phyloP scores from a whole-genome alignment of 2,888 invertebrate genomes.

The Acheta domesticus region DNA sequence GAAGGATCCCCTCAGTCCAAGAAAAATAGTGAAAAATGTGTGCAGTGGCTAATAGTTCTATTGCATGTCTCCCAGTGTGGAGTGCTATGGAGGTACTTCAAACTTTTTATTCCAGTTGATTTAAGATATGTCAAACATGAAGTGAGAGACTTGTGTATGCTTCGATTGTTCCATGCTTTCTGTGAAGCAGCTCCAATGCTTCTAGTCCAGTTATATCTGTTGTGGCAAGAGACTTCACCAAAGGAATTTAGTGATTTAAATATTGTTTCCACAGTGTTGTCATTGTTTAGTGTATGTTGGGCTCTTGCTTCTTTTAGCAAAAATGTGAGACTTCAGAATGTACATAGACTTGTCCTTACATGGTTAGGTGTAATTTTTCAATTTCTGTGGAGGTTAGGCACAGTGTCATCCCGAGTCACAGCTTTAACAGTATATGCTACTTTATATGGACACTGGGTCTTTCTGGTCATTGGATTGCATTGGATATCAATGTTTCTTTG shows the following conservation, averaged over 20 bases:
- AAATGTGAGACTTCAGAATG: constrained; percentile 75
- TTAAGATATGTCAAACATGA: constrained; percentile 78
- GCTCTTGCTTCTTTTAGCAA: constrained; percentile 87
- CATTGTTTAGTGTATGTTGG: constrained; percentile 85
- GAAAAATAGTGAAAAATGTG: constrained; percentile 29
- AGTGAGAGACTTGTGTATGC: constrained; percentile 64
- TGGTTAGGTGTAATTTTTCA: constrained; percentile 77
- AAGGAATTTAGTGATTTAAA: constrained; percentile 69
- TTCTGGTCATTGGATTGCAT: constrained; percentile 75
- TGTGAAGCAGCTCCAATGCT: constrained; percentile 86
- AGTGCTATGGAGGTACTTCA: constrained; percentile 66
- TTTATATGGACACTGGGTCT: constrained; percentile 73
- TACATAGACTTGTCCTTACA: constrained; percentile 76
- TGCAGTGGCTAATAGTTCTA: constrained; percentile 66
- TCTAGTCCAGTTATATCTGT: constrained; percentile 72
- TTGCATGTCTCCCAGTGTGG: constrained; percentile 49
- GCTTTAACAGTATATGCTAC: constrained; percentile 82
- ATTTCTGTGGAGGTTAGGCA: constrained; percentile 74
- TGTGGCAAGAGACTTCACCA: constrained; percentile 51
- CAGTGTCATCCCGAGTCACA: constrained; percentile 75
- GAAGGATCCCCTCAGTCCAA: constrained; percentile 29
- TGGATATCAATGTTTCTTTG: constrained; percentile 90
- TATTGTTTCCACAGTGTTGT: constrained; percentile 75
- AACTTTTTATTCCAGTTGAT: constrained; percentile 79
- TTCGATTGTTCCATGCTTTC: constrained; percentile 81